A percentile compares a stretch with the other conserved stretches of the same genome.
phyloP scores from a whole-genome alignment of 2,797 vertebrate genomes.

The Phoebastria nigripes region DNA sequence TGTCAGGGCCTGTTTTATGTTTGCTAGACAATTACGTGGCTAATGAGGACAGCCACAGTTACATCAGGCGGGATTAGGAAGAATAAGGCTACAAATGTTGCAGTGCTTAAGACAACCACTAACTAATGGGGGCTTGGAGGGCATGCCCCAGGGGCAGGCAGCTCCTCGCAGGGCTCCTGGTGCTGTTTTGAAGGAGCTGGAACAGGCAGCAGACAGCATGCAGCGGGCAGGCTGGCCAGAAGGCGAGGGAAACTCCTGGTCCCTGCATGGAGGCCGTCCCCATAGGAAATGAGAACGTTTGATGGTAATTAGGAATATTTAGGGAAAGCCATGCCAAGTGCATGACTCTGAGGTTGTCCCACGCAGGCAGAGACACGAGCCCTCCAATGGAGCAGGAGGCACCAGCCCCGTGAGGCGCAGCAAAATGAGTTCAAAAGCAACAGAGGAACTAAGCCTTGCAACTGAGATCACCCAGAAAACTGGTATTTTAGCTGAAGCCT shows the following conservation, averaged over 20 bases:
- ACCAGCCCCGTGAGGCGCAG: neutral
- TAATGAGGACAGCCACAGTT: constrained; percentile 64
- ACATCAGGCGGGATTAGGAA: constrained; percentile 50
- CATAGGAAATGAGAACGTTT: neutral
- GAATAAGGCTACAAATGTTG: constrained; percentile 49
- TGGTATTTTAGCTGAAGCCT: neutral
- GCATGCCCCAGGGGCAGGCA: neutral
- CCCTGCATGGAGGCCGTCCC: neutral
- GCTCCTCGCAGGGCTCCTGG: neutral
- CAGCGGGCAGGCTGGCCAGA: neutral
- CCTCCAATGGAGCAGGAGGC: neutral
- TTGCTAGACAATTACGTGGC: constrained; percentile 60
- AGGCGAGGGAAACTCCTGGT: neutral
- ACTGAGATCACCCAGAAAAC: neutral
- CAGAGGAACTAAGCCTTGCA: neutral
- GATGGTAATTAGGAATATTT: neutral
- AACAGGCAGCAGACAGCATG: neutral
- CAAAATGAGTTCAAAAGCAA: neutral
- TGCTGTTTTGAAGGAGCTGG: neutral
- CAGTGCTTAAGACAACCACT: constrained; percentile 6
- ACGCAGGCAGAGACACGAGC: neutral
- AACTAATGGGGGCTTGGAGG: constrained; percentile 23
- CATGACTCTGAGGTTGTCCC: neutral
- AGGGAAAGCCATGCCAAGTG: neutral
- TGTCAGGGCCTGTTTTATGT: constrained; percentile 66